Evolutionary conservation across 2,113 vertebrate species (phyloP).

Genomic region (Perccottus glenii): DNA sequence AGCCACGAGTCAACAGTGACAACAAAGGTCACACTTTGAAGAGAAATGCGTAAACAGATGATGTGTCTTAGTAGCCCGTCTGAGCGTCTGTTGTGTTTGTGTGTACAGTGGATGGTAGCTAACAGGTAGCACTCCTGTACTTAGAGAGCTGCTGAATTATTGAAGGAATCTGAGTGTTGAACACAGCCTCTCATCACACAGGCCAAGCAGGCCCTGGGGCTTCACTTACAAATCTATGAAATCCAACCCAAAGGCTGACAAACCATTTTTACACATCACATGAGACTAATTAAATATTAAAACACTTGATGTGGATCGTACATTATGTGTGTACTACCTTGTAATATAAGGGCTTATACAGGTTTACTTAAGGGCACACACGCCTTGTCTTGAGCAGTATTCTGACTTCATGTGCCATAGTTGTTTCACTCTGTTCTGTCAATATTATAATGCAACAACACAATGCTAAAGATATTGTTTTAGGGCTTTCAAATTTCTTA

Average conservation of each 20-base stretch:
- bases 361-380: not conserved
- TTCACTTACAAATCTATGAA: slow-evolving; percentile 40
- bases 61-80: not conserved
- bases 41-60: too few species aligned
- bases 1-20: too few species aligned
- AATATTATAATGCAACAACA: too few species aligned
- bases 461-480: too few species aligned
- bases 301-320: not conserved
- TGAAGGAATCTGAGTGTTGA: slow-evolving; percentile 44
- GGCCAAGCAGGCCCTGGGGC: slow-evolving; percentile 33
- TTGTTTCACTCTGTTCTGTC: too few species aligned
- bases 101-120: not conserved
- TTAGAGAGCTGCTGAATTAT: slow-evolving; percentile 52
- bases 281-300: slow-evolving; percentile 2
- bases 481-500: too few species aligned
- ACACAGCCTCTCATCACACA: slow-evolving; percentile 41
- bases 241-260: slow-evolving; percentile 10
- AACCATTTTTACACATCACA: not conserved
- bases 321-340: not conserved
- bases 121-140: slow-evolving; percentile 16
- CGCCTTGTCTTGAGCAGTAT: not conserved
- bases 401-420: not conserved
- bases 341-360: not conserved
- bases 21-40: too few species aligned
- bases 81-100: not conserved